These are phyloP conservation scores for Onychostoma macrolepis DNA, from an alignment of 2,113 vertebrate species.

Conservation along the genomic window DNA sequence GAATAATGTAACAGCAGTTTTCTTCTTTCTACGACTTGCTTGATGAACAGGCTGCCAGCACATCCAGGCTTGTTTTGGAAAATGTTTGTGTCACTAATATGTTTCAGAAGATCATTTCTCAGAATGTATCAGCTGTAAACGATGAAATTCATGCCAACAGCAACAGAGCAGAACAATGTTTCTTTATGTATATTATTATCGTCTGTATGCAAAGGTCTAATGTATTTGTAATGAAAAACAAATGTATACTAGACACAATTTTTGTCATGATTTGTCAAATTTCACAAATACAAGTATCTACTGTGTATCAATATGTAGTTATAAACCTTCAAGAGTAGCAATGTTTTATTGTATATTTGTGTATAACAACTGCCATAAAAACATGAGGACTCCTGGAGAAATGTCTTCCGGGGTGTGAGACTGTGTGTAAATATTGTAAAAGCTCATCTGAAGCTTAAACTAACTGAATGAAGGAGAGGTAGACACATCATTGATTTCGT, in stretches of 20 bases:
- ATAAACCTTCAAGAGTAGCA: slow-evolving; percentile 37
- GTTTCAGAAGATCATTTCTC: background rate
- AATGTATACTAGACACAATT: background rate
- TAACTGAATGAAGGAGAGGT: slow-evolving; percentile 8
- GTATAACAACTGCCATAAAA: slow-evolving; percentile 37
- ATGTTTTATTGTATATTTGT: slow-evolving; percentile 51
- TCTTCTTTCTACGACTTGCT: background rate
- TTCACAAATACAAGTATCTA: slow-evolving; percentile 34
- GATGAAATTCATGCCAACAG: background rate
- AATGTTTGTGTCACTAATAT: background rate
- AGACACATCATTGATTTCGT: background rate
- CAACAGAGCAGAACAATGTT: slow-evolving; percentile 11
- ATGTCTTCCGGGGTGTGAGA: slow-evolving; percentile 36
- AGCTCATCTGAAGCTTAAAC: slow-evolving; percentile 22
- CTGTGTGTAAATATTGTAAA: slow-evolving; percentile 37
- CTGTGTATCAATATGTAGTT: slow-evolving; percentile 12
- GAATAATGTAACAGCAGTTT: background rate
- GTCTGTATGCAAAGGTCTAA: slow-evolving; percentile 18
- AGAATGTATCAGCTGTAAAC: background rate
- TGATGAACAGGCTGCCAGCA: background rate
- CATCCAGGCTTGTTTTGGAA: background rate
- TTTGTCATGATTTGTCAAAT: slow-evolving; percentile 28
- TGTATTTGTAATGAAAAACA: slow-evolving; percentile 27
- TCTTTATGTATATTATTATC: slow-evolving; percentile 27
- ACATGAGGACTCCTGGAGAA: slow-evolving; percentile 20